Percentiles rank a stretch among this genome's conserved stretches.
Conservation (phyloP, 2,113 vertebrate genomes). For the Oriolus oriolus region DNA sequence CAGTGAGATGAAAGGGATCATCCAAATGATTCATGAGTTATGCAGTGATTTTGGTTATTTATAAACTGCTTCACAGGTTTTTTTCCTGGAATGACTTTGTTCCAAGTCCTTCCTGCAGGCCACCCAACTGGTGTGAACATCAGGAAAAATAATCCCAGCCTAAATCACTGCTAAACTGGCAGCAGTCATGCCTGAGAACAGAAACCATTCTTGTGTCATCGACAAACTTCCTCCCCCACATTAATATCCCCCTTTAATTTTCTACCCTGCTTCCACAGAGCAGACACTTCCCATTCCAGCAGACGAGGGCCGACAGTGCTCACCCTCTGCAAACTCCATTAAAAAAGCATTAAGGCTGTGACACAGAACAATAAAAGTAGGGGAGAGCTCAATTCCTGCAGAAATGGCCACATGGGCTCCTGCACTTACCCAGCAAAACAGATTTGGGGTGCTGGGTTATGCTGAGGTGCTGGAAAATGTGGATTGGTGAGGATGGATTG, state of each 20-base stretch:
- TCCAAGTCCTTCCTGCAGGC: background rate
- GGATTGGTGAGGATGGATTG: background rate
- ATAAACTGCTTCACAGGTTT: background rate
- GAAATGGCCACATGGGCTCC: background rate
- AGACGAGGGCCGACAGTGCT: background rate
- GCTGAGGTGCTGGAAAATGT: background rate
- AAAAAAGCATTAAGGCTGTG: conserved; percentile 8
- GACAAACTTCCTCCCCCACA: background rate
- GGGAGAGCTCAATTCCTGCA: background rate
- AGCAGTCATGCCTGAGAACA: background rate
- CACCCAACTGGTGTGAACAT: background rate
- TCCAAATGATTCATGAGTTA: background rate
- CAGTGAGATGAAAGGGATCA: background rate
- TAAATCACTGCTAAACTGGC: background rate
- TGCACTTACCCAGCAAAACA: background rate
- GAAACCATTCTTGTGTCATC: background rate
- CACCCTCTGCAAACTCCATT: background rate
- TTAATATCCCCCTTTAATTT: background rate
- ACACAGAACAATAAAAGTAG: background rate
- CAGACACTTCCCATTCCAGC: background rate
- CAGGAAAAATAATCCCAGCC: background rate
- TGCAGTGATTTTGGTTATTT: background rate
- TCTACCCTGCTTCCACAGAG: background rate
- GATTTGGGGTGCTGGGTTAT: background rate
- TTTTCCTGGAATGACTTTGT: background rate